Evolutionary conservation across 2,888 invertebrate genomes (phyloP).

Genomic region (Aphodius sticticus): DNA sequence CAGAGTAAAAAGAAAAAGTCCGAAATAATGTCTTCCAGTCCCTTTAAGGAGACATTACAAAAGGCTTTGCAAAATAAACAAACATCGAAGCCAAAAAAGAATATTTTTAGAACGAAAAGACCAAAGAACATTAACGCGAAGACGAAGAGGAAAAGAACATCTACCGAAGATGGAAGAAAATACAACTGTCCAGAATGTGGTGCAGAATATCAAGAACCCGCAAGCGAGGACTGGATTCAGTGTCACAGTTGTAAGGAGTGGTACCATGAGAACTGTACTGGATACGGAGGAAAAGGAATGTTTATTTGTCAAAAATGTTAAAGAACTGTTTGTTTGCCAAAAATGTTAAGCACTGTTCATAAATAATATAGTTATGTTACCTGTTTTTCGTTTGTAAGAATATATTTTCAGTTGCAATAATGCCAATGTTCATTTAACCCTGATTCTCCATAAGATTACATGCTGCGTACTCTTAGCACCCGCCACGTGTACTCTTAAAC

Average conservation of each 20-base stretch:
- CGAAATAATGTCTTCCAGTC: no score
- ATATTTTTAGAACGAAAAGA: neutral
- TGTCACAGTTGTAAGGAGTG: constrained; percentile 22
- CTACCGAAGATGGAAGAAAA: no score
- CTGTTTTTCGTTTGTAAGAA: no score
- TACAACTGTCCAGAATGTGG: neutral
- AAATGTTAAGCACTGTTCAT: no score
- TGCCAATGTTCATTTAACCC: neutral
- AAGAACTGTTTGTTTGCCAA: no score
- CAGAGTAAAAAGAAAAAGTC: neutral
- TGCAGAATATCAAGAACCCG: constrained; percentile 19
- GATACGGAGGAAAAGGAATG: constrained; percentile 18
- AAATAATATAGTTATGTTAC: no score
- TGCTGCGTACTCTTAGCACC: constrained; percentile 12
- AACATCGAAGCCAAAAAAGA: constrained; percentile 15
- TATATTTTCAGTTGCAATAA: no score
- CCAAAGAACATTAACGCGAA: no score
- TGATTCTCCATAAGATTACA: constrained; percentile 10
- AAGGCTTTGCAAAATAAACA: constrained; percentile 7
- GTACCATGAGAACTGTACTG: constrained; percentile 28
- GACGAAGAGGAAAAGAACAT: no score
- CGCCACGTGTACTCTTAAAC: constrained; percentile 26
- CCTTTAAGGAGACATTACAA: no score
- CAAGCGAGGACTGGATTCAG: constrained; percentile 13
- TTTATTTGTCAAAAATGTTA: constrained; percentile 7